Base-by-base conservation (phyloP, 2,888 invertebrate species). In the Volucella inanis region DNA sequence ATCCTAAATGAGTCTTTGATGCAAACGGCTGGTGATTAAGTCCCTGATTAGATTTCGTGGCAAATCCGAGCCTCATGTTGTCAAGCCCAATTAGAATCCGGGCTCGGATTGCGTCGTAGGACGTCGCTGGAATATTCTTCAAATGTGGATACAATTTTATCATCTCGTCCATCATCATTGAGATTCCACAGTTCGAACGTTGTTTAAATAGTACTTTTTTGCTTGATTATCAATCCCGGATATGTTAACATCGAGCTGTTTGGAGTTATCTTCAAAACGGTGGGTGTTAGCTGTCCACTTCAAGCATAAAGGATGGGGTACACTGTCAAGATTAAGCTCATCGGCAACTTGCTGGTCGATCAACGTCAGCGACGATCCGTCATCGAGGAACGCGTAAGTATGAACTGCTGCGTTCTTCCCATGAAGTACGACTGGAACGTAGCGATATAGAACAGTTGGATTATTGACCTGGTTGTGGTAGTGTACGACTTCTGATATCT, bases 241-340 rank as follows among this genome's bases (percentile, higher is more conserved):
- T n/a, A 18, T 18, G 18, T 52, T 22, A 22, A 22, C 52, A 22
- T 52, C 11, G 52, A 52, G 52, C 11, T 22, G 52, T 52, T 10
- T 11, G 22, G 11, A 52, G 52, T 22, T 52, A 11, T 52, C 52
- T 52, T 52, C 22, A 8, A 12, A 12, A 12, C 52, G 11, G 12
- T 31, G 12, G 22, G 52, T 52, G 52, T 31, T 52, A 31, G 31
- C 12, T 31, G 52, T 52, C 52, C 52, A 52, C 52, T 22, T 52
- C 31, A 52, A 22, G 2, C 52, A 52, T 12, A 52, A n/a, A 52
- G 31, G 52, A 22, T 52, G 12, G 3, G n/a, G n/a, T n/a, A n/a
- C n/a, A n/a, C n/a, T n/a, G n/a, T n/a, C n/a, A n/a, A n/a, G n/a
- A n/a, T n/a, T n/a, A n/a, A n/a, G n/a, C n/a, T n/a, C n/a, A n/a